Conservation (phyloP, 2,797 vertebrate genomes). For the Odontamblyopus rebecca region DNA sequence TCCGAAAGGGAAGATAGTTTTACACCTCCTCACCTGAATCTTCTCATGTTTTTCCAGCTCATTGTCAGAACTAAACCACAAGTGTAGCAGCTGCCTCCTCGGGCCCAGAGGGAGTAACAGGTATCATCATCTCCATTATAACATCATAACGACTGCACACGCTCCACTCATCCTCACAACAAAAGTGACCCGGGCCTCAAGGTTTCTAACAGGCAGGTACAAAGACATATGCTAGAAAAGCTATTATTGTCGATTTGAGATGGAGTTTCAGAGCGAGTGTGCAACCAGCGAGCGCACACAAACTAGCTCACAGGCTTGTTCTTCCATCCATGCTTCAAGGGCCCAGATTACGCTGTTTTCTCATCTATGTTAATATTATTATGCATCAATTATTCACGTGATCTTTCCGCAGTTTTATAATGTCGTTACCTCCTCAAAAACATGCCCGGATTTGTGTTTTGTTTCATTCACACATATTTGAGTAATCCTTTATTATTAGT, state of each 20-base stretch:
- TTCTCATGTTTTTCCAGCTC: conserved; percentile 13
- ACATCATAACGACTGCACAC: conserved; percentile 39
- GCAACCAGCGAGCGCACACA: conserved; percentile 4
- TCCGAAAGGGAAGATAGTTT: neutral
- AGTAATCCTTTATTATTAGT: too few relatives aligned
- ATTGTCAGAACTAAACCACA: conserved; percentile 27
- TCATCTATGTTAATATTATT: too few relatives aligned
- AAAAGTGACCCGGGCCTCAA: conserved; percentile 43
- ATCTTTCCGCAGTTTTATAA: too few relatives aligned
- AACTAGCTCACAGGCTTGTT: too few relatives aligned
- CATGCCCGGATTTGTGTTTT: too few relatives aligned
- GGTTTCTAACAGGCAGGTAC: conserved; percentile 39
- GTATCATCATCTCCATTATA: conserved; percentile 32
- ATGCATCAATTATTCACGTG: too few relatives aligned
- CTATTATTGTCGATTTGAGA: conserved; percentile 21
- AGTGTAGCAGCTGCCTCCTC: conserved; percentile 19
- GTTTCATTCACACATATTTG: too few relatives aligned
- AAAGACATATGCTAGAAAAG: neutral
- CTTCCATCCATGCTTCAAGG: too few relatives aligned
- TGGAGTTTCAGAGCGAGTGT: conserved; percentile 1
- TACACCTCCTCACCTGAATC: neutral
- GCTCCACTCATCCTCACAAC: conserved; percentile 42
- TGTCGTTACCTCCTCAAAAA: too few relatives aligned
- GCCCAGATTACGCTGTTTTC: too few relatives aligned
- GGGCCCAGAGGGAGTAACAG: conserved; percentile 21